phyloP scores from a whole-genome alignment of 2,113 vertebrate genomes.

The Phodopus roborovskii region DNA sequence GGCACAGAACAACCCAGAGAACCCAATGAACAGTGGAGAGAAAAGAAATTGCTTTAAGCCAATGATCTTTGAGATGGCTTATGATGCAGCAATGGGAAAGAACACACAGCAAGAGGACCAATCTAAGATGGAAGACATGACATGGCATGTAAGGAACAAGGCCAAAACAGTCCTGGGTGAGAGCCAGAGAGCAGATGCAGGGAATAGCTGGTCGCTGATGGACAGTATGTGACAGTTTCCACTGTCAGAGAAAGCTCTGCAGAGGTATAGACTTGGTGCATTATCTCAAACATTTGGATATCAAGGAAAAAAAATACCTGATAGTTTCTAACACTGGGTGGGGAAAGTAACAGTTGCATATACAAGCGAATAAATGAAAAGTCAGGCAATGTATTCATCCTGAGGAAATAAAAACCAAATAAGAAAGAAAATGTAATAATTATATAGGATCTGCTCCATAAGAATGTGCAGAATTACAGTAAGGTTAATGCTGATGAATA shows the following conservation, averaged over 20 bases:
- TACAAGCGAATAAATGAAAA: background rate
- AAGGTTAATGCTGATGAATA: background rate
- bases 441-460: background rate
- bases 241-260: background rate
- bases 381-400: background rate
- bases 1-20: background rate
- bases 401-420: constrained; percentile 24
- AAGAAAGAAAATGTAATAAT: constrained; percentile 13
- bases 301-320: background rate
- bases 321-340: background rate
- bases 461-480: background rate
- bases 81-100: background rate
- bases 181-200: background rate
- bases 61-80: background rate
- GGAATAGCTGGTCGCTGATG: background rate
- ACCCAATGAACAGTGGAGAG: background rate
- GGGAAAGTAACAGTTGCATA: background rate
- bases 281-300: background rate
- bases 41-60: background rate
- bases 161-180: background rate
- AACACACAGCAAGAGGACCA: background rate
- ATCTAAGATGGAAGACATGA: background rate
- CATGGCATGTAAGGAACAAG: background rate
- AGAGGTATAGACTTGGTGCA: background rate
- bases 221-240: background rate